Base-by-base conservation (phyloP, 1,140 invertebrate species). In the Drosophila kepulauana region DNA sequence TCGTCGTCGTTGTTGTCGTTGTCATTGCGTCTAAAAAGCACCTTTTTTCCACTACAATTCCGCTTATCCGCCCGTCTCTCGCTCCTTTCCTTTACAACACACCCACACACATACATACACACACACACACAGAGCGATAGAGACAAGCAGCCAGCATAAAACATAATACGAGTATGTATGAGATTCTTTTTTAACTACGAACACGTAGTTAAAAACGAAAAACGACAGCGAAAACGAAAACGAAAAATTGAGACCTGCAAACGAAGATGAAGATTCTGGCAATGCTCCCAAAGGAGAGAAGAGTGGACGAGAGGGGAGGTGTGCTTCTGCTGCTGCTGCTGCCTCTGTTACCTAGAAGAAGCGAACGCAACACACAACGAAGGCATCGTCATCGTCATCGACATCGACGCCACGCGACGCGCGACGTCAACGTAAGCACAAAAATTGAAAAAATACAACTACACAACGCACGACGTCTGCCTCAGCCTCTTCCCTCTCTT, bases 161-260 rank as follows among this genome's bases (percentile, higher is more conserved):
- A 90, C 84, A 89, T 79, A 91, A 86, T 86, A 54, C 51, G 51
- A 33, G 51, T 35, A 92, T 82, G 87, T 86, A 91, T 82, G 87
- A 89, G 87, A 92, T 92, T 92, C 25, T 63, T 91, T 91, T 92
- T 65, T 92, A 92, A 92, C 91, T 91, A 91, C 78, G 91, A 92
- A 90, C 91, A 92, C 91, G 91, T 92, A 92, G 87, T 92, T 92
- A 92, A 92, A 91, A 90, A 91, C 58, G 59, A 71, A 54, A 62
- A 54, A 62, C 25, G 52, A 68, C 38, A 66, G 28, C 45, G 52
- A 68, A 49, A 66, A 43, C 46, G 46, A 65, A 71, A 69, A 69
- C 52, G 64, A 80, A 76, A 85, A 85, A 75, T 81, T 66, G 67
- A 80, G 79, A 80, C 66, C 72, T 65, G 79, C 66, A 71, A 66